Conservation (phyloP, 2,888 invertebrate species). For the Labia minor region DNA sequence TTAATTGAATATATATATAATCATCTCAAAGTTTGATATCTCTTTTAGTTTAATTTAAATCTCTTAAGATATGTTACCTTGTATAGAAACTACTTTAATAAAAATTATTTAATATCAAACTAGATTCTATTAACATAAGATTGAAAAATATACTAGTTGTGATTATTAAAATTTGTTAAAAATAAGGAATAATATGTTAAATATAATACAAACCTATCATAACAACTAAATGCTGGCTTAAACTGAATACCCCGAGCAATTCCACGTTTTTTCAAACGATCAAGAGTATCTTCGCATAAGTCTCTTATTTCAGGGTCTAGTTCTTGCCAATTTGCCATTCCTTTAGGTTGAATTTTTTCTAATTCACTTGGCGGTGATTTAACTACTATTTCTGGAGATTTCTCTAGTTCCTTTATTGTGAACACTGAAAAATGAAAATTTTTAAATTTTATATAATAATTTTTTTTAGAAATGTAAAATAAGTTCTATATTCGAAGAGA, state of each 20-base stretch:
- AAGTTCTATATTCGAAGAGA: no score
- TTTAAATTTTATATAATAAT: neutral
- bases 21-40: no score
- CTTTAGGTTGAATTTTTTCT: conserved; percentile 38
- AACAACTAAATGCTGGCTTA: conserved; percentile 57
- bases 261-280: conserved; percentile 51
- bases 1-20: no score
- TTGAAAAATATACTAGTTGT: no score
- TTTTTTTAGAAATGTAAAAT: no score
- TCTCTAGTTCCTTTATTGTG: conserved; percentile 54
- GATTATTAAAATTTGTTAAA: no score
- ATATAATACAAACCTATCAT: conserved; percentile 46
- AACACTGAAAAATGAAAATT: conserved; percentile 43
- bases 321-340: conserved; percentile 41
- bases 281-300: conserved; percentile 49
- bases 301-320: conserved; percentile 36
- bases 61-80: no score
- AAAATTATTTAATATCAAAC: no score
- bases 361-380: conserved; percentile 46
- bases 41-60: no score
- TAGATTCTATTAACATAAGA: no score
- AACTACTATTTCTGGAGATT: conserved; percentile 50
- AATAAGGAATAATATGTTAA: no score
- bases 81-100: no score
- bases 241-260: conserved; percentile 51